Percentiles rank a stretch among this genome's conserved stretches.
These are phyloP conservation scores for Amblyraja radiata DNA, from an alignment of 2,797 vertebrate genomes.

Conservation along the genomic window DNA sequence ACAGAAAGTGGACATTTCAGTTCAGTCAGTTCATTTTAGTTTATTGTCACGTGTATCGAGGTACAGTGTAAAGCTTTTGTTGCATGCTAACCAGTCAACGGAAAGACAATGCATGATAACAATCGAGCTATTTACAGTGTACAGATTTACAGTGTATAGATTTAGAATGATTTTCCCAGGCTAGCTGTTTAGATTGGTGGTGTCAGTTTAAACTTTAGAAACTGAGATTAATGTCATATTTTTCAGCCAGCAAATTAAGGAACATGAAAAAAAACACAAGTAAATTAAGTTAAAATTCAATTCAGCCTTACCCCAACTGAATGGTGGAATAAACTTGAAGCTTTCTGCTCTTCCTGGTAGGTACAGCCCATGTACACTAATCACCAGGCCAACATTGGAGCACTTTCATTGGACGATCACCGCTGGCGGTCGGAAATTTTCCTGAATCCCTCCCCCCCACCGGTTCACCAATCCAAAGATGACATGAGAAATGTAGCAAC, in stretches of 20 bases:
- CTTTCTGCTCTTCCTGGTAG: too few species aligned
- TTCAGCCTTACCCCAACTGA: neutral
- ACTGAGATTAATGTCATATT: neutral
- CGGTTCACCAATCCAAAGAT: neutral
- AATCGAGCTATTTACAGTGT: too few species aligned
- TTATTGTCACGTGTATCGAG: too few species aligned
- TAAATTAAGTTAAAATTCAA: neutral
- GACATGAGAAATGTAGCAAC: neutral
- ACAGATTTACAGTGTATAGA: too few species aligned
- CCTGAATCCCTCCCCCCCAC: neutral
- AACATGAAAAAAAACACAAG: neutral
- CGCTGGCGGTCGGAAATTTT: neutral
- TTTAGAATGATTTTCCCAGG: neutral
- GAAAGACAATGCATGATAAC: too few species aligned
- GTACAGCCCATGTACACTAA: too few species aligned
- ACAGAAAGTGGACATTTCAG: neutral
- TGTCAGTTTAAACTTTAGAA: neutral
- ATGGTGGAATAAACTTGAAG: neutral
- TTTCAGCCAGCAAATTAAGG: neutral
- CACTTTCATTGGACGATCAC: neutral
- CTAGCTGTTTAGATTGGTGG: neutral
- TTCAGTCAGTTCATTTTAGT: too few species aligned
- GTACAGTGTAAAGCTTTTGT: too few species aligned
- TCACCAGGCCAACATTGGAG: neutral
- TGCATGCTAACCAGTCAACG: too few species aligned